Conservation (phyloP, 2,113 vertebrate genomes). For the Menura novaehollandiae region DNA sequence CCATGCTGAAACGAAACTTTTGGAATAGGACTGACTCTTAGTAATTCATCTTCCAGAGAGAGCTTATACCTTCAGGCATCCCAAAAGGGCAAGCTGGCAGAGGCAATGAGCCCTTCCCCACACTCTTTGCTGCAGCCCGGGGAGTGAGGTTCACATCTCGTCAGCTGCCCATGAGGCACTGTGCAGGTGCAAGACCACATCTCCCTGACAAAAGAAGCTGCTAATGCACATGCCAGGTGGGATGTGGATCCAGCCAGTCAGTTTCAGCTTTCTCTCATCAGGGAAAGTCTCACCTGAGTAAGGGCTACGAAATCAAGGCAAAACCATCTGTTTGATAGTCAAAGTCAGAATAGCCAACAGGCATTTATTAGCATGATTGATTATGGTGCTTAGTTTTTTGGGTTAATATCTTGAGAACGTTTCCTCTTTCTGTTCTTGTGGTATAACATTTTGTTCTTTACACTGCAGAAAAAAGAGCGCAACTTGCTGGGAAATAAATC, state of each 20-base stretch:
- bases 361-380: background rate
- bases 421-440: background rate
- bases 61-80: background rate
- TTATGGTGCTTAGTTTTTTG: background rate
- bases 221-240: background rate
- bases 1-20: background rate
- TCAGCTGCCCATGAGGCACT: background rate
- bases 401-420: background rate
- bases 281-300: background rate
- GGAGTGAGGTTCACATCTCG: background rate
- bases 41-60: background rate
- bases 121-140: background rate
- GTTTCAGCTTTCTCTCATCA: background rate
- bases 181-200: background rate
- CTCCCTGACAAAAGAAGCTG: background rate
- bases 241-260: fast-evolving
- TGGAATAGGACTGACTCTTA: background rate
- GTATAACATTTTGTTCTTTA: background rate
- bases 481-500: slow-evolving; percentile 85
- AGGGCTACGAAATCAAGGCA: background rate
- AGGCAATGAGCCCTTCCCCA: background rate
- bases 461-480: slow-evolving; percentile 89
- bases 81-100: background rate
- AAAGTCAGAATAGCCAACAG: background rate
- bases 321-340: background rate